These are phyloP conservation scores for Dugesia japonica DNA, from an alignment of 2,888 invertebrate genomes.

Conservation along the genomic window DNA sequence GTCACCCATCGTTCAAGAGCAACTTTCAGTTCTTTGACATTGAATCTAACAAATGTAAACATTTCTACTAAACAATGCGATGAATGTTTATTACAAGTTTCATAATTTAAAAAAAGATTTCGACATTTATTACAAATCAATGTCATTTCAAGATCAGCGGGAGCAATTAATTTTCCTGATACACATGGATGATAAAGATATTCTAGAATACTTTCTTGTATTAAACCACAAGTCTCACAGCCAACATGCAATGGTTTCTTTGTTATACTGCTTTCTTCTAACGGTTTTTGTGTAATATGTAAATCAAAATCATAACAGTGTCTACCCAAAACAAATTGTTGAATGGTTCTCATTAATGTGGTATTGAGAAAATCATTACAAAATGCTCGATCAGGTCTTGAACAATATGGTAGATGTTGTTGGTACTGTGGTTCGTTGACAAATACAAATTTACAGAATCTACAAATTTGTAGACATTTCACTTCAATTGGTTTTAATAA, in stretches of 20 bases:
- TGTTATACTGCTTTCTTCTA: background rate
- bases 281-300: background rate
- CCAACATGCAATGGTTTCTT: background rate
- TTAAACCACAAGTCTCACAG: background rate
- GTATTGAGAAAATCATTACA: background rate
- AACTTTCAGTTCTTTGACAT: background rate
- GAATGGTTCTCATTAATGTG: background rate
- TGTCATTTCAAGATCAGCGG: slow-evolving; percentile 9
- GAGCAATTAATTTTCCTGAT: background rate
- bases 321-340: background rate
- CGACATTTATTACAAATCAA: background rate
- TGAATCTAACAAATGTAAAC: slow-evolving; percentile 20
- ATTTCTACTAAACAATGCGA: background rate
- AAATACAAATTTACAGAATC: slow-evolving; percentile 3
- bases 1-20: background rate
- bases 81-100: background rate
- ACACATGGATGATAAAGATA: slow-evolving; percentile 21
- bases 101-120: background rate
- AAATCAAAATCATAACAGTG: slow-evolving; percentile 20
- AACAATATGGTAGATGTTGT: background rate
- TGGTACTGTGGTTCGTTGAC: background rate
- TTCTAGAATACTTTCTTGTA: background rate
- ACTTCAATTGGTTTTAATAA: background rate
- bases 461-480: background rate
- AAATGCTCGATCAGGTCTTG: background rate